Evolutionary conservation across 2,113 vertebrate species (phyloP), one percentile per base, ranked within the genome.

Genomic region (Epinephelus cyanopodus): DNA sequence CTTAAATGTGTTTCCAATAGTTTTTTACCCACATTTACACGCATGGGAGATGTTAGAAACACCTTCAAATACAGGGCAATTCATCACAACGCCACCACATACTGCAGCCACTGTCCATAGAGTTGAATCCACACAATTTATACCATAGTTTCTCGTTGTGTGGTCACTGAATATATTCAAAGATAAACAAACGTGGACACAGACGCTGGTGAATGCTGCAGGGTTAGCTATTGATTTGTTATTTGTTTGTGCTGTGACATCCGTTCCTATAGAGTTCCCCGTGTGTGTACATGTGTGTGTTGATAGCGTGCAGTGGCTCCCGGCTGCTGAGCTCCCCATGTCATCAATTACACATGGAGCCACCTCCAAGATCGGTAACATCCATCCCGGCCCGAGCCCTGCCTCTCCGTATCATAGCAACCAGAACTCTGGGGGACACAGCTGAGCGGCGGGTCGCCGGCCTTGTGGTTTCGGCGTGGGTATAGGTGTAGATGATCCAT

Each of bases 301-400:
- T 63, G 84, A 87, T 50, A 64, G 79, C n/a, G 15, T 61, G 78
- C 37, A 15, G 12, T 17, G 69, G 47, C 74, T 48, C 10, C 29
- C 25, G 13, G 76, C 82, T 19, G 48, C 62, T 60, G 53, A 60
- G 58, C 67, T 69, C 68, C 57, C 66, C 33, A 4, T 61, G 83
- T 83, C 82, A 91, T 90, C 75, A 81, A 77, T 90, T 88, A 78
- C 79, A 57, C 64, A 53, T 27, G 21, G 66, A 50, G 79, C 77
- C 82, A 85, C 83, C 77, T 74, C 78, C 27, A 50, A 64, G 58
- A 87, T 74, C 62, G 15, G 18, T 57, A 77, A 78, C 74, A 76
- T 88, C 89, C 60, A 82, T 86, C 64, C 27, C 39, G 27, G 58
- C 53, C 23, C 8, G 3, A 73, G 68, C 60, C 47, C 69, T 21